Evolutionary conservation across 1,140 invertebrate species (phyloP).

Genomic region (Meteorus sp.): DNA sequence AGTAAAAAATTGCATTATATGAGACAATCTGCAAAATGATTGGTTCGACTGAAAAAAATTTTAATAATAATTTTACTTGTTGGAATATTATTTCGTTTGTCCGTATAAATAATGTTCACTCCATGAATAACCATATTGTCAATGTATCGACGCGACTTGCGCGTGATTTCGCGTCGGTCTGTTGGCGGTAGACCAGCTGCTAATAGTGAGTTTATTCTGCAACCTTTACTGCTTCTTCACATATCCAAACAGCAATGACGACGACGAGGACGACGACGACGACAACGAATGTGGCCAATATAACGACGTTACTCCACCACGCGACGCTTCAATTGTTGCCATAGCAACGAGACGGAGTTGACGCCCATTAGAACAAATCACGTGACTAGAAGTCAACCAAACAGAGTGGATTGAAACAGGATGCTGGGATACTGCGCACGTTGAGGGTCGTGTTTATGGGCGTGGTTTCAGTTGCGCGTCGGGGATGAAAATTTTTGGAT

Average conservation of each 20-base stretch:
- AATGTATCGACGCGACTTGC: conserved; percentile 44
- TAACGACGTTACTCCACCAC: conserved; percentile 34
- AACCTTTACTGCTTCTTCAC: conserved; percentile 49
- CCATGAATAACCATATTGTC: conserved; percentile 50
- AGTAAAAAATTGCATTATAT: no score
- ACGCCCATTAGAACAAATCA: conserved; percentile 28
- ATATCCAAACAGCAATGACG: conserved; percentile 45
- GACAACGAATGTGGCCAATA: no score
- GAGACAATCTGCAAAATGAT: no score
- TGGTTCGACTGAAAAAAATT: no score
- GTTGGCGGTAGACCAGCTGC: conserved; percentile 57
- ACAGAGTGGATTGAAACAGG: conserved; percentile 31
- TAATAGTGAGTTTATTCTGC: conserved; percentile 57
- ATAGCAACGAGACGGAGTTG: conserved; percentile 25
- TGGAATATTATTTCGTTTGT: background rate
- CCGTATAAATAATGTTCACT: conserved; percentile 17
- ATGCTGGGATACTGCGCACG: conserved; percentile 40
- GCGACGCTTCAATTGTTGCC: conserved; percentile 27
- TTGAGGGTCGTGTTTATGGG: conserved; percentile 38
- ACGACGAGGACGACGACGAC: conserved; percentile 35
- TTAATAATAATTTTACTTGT: no score
- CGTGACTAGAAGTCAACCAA: conserved; percentile 47
- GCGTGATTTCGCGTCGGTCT: conserved; percentile 56
- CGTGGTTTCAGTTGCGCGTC: conserved; percentile 9
- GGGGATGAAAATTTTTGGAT: conserved; percentile 45